Percentiles rank a stretch among this genome's conserved stretches.
phyloP scores from a whole-genome alignment of 1,140 invertebrate genomes.

The Ips nitidus region DNA sequence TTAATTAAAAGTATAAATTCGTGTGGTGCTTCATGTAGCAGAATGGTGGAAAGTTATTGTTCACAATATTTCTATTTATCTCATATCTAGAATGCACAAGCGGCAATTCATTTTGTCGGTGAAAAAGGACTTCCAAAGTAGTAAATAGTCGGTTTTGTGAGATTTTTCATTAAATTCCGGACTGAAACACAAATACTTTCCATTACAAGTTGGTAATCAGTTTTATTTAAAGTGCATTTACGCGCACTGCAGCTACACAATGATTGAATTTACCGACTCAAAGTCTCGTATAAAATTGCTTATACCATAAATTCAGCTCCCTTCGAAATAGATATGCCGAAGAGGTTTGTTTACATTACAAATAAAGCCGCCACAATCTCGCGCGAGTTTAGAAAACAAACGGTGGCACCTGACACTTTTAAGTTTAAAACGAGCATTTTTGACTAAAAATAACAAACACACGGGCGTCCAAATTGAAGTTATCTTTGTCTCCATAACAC shows the following conservation, averaged over 20 bases:
- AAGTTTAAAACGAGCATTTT: slow-evolving; percentile 12
- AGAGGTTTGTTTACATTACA: slow-evolving; percentile 17
- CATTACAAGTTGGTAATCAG: too few species aligned
- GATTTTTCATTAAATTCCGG: too few species aligned
- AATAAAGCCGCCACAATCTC: slow-evolving; percentile 2
- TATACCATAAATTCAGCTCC: slow-evolving; percentile 1
- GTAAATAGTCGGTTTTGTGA: too few species aligned
- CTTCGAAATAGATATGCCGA: slow-evolving; percentile 10
- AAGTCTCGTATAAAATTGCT: slow-evolving; percentile 5
- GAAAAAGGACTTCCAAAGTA: too few species aligned
- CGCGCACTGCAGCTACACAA: background rate
- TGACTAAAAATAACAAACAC: slow-evolving; percentile 15
- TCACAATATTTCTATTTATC: slow-evolving; percentile 16
- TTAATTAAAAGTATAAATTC: background rate
- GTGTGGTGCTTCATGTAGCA: background rate
- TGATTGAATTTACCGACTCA: background rate
- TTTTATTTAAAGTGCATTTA: too few species aligned
- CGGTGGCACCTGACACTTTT: slow-evolving; percentile 8
- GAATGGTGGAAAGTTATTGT: slow-evolving; percentile 6
- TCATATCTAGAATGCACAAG: slow-evolving; percentile 8
- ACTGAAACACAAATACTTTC: too few species aligned
- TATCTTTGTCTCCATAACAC: slow-evolving; percentile 1
- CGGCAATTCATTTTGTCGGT: background rate
- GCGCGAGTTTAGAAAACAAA: slow-evolving; percentile 6
- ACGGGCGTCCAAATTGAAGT: background rate